Conservation (phyloP, 2,797 vertebrate genomes). For the Acropternis orthonyx region DNA sequence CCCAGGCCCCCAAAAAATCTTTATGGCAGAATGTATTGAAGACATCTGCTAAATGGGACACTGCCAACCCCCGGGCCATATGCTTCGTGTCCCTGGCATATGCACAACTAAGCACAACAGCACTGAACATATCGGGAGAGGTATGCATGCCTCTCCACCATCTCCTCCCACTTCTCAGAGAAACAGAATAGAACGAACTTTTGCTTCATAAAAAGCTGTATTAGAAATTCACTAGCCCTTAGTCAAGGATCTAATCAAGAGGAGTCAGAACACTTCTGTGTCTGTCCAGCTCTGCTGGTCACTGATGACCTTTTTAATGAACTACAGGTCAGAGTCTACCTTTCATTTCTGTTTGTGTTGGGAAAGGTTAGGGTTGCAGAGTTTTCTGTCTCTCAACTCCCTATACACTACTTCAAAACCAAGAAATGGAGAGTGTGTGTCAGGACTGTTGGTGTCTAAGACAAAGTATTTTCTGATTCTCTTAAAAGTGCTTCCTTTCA, state of each 20-base stretch:
- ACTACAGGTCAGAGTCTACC: background rate
- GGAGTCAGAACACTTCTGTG: background rate
- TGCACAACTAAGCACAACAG: slow-evolving; percentile 52
- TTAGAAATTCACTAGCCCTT: slow-evolving; percentile 45
- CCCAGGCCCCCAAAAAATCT: slow-evolving; percentile 59
- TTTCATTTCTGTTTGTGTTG: background rate
- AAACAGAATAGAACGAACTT: slow-evolving; percentile 52
- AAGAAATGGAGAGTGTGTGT: background rate
- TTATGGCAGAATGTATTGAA: slow-evolving; percentile 66
- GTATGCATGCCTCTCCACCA: slow-evolving; percentile 39
- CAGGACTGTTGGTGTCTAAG: background rate
- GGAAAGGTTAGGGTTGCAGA: background rate
- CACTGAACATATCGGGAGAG: slow-evolving; percentile 69
- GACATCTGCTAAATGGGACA: slow-evolving; percentile 74
- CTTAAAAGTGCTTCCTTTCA: background rate
- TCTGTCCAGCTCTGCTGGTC: slow-evolving; percentile 2
- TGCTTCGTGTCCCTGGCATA: slow-evolving; percentile 70
- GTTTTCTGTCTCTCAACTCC: background rate
- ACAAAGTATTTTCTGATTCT: background rate
- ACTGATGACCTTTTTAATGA: background rate
- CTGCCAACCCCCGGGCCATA: slow-evolving; percentile 72
- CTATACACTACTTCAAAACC: background rate
- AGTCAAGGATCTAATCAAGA: slow-evolving; percentile 29
- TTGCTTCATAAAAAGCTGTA: slow-evolving; percentile 29
- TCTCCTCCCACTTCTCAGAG: slow-evolving; percentile 30